Evolutionary conservation across 1,140 invertebrate genomes (phyloP), one percentile per base, ranked within the genome.

Genomic region (Caerostris extrusa): DNA sequence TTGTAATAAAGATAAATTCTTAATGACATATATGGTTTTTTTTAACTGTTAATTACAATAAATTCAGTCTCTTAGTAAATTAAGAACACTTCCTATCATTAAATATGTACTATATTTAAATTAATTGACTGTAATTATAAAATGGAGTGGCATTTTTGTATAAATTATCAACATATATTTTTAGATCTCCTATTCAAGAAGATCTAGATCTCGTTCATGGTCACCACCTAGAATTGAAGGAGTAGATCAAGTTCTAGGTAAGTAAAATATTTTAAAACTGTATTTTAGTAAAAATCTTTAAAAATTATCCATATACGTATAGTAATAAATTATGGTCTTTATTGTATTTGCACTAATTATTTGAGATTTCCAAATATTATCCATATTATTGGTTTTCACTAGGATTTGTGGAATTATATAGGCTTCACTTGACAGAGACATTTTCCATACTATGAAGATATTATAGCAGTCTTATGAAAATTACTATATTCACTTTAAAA

Each of bases 151-250:
- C 34, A 34, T 34, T 34, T 34, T 34, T 34, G 34, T 34, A 34
- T 34, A 34, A 34, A 34, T 34, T 34, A 34, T 2, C 34, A 34
- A 34, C 34, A 34, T 34, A 34, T 34, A 34, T 34, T 60, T 8
- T 56, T 83, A 94, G 94, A 5, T 94, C 94, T 2, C 94, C 94
- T 14, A 50, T 91, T 19, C 58, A 88, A 88, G 94, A 82, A 61
- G 94, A 19, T 94, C 94, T 14, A 91, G 94, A 50, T 94, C 94
- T 69, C 89, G 94, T 55, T 94, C 94, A 67, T 90, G 94, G 90
- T 94, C 94, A 34, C 94, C 94, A 34, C 89, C 83, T 5, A 88
- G 94, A 57, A 85, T 34, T 10, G 83, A 64, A 86, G 94, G 50
- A 93, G 93, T 56, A 82, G 93, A 83, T 94, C 93, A 50, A 55